These are phyloP conservation scores for Ostrea edulis DNA, from an alignment of 1,140 invertebrate genomes.

Conservation along the genomic window DNA sequence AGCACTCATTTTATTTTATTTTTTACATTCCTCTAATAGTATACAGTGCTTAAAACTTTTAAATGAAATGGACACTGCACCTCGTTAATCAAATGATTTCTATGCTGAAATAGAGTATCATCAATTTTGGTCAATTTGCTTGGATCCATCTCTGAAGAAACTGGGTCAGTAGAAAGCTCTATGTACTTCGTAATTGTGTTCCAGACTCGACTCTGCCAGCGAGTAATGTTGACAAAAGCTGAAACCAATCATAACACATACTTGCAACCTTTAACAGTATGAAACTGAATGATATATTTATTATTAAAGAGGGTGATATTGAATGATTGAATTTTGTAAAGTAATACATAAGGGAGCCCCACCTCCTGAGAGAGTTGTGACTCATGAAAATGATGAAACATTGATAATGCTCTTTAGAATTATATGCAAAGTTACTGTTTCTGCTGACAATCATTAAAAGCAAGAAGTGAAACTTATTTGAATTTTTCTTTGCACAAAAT, in stretches of 20 bases:
- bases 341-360: too few species aligned
- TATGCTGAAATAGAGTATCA: not conserved
- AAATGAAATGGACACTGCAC: not conserved
- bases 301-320: too few species aligned
- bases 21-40: not conserved
- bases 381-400: too few species aligned
- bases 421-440: too few species aligned
- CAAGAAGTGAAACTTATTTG: too few species aligned
- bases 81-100: constrained; percentile 27
- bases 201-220: constrained; percentile 26
- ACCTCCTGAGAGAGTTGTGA: too few species aligned
- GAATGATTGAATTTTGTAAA: too few species aligned
- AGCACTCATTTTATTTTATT: not conserved
- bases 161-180: not conserved
- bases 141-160: not conserved
- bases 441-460: too few species aligned
- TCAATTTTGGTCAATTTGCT: not conserved
- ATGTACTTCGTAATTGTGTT: constrained; percentile 12
- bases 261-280: not conserved
- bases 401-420: too few species aligned
- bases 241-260: not conserved
- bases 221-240: not conserved
- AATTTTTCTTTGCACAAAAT: too few species aligned
- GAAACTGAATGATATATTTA: too few species aligned
- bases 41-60: not conserved